A percentile compares a stretch with the other conserved stretches of the same genome.
Conservation (phyloP, 2,797 vertebrate genomes). For the Botia almorhae region DNA sequence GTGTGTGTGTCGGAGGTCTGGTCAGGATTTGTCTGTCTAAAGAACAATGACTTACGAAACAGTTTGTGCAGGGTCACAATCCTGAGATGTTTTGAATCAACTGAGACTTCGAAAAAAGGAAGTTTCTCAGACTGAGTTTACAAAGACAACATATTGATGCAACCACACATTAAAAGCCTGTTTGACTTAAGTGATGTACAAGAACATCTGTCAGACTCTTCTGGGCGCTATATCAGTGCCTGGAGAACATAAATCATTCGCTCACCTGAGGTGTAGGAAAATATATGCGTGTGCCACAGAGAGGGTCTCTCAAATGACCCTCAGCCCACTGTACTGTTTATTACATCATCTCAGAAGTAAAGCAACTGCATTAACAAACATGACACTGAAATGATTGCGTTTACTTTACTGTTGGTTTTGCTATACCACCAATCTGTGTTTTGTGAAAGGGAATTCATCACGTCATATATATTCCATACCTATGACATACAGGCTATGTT, state of each 20-base stretch:
- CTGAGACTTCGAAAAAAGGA: neutral
- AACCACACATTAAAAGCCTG: neutral
- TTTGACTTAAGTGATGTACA: slow-evolving; percentile 13
- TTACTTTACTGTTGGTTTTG: neutral
- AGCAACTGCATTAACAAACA: neutral
- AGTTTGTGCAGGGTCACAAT: neutral
- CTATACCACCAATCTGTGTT: neutral
- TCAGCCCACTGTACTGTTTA: neutral
- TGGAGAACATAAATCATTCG: neutral
- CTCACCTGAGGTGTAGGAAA: neutral
- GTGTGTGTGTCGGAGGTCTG: neutral
- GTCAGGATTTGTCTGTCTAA: slow-evolving; percentile 6
- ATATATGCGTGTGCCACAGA: neutral
- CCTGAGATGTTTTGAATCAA: slow-evolving; percentile 4
- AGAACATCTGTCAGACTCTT: neutral
- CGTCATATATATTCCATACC: neutral
- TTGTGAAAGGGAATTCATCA: neutral
- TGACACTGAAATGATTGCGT: neutral
- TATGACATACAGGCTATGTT: neutral
- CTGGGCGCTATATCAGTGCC: slow-evolving; percentile 14
- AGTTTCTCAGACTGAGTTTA: neutral
- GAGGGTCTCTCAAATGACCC: neutral
- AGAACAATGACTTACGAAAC: neutral
- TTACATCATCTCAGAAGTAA: neutral
- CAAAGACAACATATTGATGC: neutral